Conservation (phyloP, 2,797 vertebrate genomes). For the Coranthus polyacanthus region DNA sequence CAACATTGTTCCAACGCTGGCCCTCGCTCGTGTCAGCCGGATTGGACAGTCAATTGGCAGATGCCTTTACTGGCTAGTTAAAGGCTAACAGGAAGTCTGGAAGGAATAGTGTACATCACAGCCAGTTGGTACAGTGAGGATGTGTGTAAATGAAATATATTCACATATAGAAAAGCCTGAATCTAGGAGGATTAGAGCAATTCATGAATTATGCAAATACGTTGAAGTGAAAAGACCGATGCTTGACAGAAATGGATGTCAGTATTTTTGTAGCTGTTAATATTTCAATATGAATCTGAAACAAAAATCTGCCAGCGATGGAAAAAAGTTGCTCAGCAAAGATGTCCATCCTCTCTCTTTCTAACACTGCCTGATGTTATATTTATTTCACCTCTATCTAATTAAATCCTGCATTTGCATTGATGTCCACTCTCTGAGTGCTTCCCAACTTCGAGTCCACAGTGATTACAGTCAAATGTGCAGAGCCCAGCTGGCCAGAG, state of each 20-base stretch:
- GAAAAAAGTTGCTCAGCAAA: neutral
- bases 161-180: conserved; percentile 18
- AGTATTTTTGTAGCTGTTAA: conserved; percentile 37
- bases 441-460: conserved; percentile 26
- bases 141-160: conserved; percentile 7
- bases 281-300: conserved; percentile 28
- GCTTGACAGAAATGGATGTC: conserved; percentile 39
- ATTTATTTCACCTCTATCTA: conserved; percentile 1
- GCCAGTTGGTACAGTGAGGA: conserved; percentile 48
- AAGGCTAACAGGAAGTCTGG: conserved; percentile 60
- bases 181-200: conserved; percentile 26
- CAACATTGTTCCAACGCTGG: conserved; percentile 58
- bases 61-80: conserved; percentile 50
- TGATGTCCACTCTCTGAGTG: conserved; percentile 16
- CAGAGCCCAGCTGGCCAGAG: conserved; percentile 35
- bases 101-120: conserved; percentile 37
- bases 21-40: conserved; percentile 8
- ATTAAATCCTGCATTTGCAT: neutral
- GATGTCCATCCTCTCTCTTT: neutral
- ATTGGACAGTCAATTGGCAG: conserved; percentile 67
- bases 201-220: conserved; percentile 57
- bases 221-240: conserved; percentile 31
- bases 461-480: conserved; percentile 57
- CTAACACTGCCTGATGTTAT: neutral
- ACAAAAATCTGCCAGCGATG: conserved; percentile 22